phyloP scores from a whole-genome alignment of 2,797 vertebrate genomes.

The Karalla daura region DNA sequence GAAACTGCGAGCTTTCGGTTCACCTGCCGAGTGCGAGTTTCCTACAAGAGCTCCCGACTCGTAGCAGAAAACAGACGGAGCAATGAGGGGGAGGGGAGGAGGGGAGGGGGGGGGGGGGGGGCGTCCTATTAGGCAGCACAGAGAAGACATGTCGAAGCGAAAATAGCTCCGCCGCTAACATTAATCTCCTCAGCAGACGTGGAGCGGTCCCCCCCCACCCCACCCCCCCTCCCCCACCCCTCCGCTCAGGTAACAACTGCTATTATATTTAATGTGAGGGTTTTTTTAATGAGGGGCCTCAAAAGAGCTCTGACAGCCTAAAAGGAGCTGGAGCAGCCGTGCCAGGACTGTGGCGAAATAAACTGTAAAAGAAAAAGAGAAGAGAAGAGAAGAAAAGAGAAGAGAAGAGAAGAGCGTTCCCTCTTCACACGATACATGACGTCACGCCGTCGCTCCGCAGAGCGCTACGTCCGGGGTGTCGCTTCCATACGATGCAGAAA shows the following conservation, averaged over 20 bases:
- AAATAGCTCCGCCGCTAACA: constrained; percentile 52
- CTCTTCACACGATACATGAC: constrained; percentile 28
- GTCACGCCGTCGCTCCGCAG: constrained; percentile 1
- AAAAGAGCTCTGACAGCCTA: constrained; percentile 63
- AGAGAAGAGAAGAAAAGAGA: too few relatives aligned
- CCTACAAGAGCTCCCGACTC: too few relatives aligned
- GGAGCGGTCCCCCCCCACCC: constrained; percentile 50
- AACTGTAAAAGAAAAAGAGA: constrained; percentile 25
- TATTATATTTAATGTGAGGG: constrained; percentile 70
- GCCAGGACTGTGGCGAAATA: constrained; percentile 32
- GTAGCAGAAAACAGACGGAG: constrained; percentile 46
- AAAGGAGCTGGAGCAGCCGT: constrained; percentile 45
- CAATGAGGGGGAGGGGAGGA: constrained; percentile 33
- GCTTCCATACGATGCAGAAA: constrained; percentile 22
- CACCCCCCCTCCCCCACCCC: too few relatives aligned
- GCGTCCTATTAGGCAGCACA: constrained; percentile 46
- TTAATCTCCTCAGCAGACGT: constrained; percentile 61
- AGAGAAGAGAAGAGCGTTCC: too few relatives aligned
- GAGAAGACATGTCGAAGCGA: constrained; percentile 46
- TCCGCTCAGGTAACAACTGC: constrained; percentile 67
- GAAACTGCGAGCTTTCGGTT: too few relatives aligned
- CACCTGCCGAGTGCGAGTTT: constrained; percentile 73
- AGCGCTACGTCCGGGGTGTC: not conserved
- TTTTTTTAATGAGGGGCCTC: constrained; percentile 68
- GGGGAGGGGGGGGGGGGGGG: constrained; percentile 35